A percentile compares a stretch with the other conserved stretches of the same genome.
Evolutionary conservation across 37 sponge, comb jelly and placozoan species (phyloP).

Genomic region (Amphimedon queenslandica): DNA sequence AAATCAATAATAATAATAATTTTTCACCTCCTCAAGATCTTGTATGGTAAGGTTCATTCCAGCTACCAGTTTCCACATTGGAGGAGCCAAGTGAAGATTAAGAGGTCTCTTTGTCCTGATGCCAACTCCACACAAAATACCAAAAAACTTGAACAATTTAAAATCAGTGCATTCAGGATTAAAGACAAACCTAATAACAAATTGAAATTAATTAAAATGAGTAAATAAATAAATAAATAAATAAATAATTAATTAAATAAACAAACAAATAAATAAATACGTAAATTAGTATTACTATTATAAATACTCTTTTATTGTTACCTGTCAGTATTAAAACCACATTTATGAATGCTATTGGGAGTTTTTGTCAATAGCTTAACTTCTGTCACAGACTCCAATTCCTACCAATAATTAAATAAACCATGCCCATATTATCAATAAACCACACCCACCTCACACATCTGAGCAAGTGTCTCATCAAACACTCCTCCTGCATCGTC

Average conservation of each 20-base stretch:
- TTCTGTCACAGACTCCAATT: not conserved
- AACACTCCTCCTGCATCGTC: slow-evolving; percentile 97
- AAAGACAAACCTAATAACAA: slow-evolving; percentile 53
- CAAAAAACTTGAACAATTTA: slow-evolving; percentile 75
- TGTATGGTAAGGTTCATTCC: slow-evolving; percentile 73
- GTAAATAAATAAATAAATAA: too few relatives aligned
- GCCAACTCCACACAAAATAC: slow-evolving; percentile 85
- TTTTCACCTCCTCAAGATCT: slow-evolving; percentile 73
- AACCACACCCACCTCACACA: slow-evolving; percentile 59
- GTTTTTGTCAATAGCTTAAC: slow-evolving; percentile 56
- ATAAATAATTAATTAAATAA: too few relatives aligned
- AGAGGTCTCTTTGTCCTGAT: slow-evolving; percentile 89
- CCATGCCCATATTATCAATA: not conserved
- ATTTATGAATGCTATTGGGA: slow-evolving; percentile 75
- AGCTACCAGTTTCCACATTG: slow-evolving; percentile 81
- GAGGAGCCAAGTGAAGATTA: slow-evolving; percentile 77
- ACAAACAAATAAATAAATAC: too few relatives aligned
- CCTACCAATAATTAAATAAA: not conserved
- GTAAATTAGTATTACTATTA: too few relatives aligned
- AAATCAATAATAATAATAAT: too few relatives aligned
- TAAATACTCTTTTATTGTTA: not conserved
- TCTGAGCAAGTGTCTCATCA: slow-evolving; percentile 87
- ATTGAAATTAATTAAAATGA: not conserved
- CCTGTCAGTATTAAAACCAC: slow-evolving; percentile 79
- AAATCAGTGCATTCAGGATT: slow-evolving; percentile 69